Base-by-base conservation (phyloP, 2,888 invertebrate genomes). In the Drosophila ochracea region DNA sequence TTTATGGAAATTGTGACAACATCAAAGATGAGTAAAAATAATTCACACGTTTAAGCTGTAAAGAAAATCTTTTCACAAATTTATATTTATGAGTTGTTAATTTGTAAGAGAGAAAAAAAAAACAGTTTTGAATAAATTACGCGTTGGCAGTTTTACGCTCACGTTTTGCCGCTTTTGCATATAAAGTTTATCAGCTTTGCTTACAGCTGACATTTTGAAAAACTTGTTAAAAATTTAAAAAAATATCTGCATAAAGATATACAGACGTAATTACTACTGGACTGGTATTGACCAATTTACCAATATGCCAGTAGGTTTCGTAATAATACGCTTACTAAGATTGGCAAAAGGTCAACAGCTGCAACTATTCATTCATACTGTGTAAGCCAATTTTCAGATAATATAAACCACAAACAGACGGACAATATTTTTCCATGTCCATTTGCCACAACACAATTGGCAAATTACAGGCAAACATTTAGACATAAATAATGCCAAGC, bases 381-480 rank as follows among this genome's bases (percentile, higher is more conserved):
- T 30, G n/a, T n/a, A 33, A 25, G 25, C 31, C 31, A 9, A 25
- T n/a, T 33, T 13, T 10, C 13, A 39, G 10, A 11, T 55, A 55
- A 55, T 25, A 55, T 28, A 4, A 21, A 16, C 33, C n/a, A 7
- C 31, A 47, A 30, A 25, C 25, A 37, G 11, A 58, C 41, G 21
- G 54, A 39, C 37, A 52, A 61, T 13, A 33, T 19, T 55, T 47
- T 43, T 21, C 21, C 31, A 47, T 52, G 43, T 53, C 54, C 62
- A 53, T 49, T 57, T 63, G 58, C 39, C 52, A 50, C 35, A 30
- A 66, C 59, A 62, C 65, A 70, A 63, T 74, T 72, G 76, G 59
- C 67, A 72, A 68, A 84, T 82, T 84, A 82, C 55, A 19, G 57
- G 33, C 58, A 35, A 67, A 63, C 54, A 58, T 47, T 37, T 49